Evolutionary conservation across 2,888 invertebrate species (phyloP).

Genomic region (Morpho achilles): DNA sequence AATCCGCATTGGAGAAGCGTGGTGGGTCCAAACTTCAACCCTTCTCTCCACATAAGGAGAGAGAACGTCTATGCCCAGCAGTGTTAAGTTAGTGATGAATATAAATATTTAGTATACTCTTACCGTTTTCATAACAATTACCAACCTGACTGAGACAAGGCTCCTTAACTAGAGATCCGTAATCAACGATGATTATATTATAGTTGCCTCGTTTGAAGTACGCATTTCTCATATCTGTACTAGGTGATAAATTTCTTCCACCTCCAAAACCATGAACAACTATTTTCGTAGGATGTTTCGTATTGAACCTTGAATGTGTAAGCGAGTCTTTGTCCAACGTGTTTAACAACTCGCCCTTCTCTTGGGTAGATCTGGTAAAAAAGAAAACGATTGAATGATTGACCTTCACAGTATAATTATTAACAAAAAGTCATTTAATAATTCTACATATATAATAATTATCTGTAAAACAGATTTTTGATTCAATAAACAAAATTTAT

Average conservation of each 20-base stretch:
- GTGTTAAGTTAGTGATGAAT: too few relatives aligned
- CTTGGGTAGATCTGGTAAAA: conserved; percentile 83
- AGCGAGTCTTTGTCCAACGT: conserved; percentile 85
- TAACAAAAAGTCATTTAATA: not conserved
- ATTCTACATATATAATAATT: not conserved
- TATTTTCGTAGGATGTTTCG: conserved; percentile 89
- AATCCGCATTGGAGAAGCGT: too few relatives aligned
- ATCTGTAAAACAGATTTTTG: not conserved
- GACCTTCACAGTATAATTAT: conserved; percentile 11
- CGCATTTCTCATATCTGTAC: conserved; percentile 90
- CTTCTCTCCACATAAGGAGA: too few relatives aligned
- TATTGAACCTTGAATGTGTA: conserved; percentile 87
- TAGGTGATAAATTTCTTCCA: conserved; percentile 88
- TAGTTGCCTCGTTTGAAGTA: conserved; percentile 89
- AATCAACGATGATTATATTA: conserved; percentile 93
- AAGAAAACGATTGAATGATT: conserved; percentile 6
- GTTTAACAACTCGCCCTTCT: conserved; percentile 84
- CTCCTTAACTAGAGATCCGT: conserved; percentile 87
- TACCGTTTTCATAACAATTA: conserved; percentile 6
- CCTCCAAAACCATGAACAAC: conserved; percentile 96
- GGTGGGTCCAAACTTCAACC: too few relatives aligned
- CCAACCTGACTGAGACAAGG: conserved; percentile 88
- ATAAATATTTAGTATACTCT: not conserved
- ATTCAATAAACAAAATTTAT: too few relatives aligned
- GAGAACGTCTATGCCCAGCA: too few relatives aligned